Evolutionary conservation across 2,797 vertebrate species (phyloP).

Genomic region (Sciaenops ocellatus): DNA sequence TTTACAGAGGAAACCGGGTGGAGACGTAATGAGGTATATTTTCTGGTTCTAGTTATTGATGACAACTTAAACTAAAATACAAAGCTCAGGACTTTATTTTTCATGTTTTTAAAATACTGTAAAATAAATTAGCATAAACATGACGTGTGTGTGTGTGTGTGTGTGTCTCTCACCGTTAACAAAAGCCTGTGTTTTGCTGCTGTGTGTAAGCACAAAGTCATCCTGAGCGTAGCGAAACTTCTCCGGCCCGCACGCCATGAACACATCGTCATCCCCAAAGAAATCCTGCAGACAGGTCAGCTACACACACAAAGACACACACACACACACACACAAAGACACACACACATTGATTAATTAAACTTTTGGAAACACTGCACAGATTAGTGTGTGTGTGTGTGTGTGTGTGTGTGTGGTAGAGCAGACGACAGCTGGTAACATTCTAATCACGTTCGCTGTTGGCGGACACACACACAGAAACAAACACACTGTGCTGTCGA

Average conservation of each 20-base stretch:
- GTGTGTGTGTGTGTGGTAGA: neutral
- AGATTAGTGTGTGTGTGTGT: neutral
- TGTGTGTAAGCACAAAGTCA: conserved; percentile 95
- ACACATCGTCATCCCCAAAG: conserved; percentile 97
- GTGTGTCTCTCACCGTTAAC: conserved; percentile 77
- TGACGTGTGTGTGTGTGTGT: neutral
- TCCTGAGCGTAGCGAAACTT: conserved; percentile 98
- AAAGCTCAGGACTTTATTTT: too few relatives aligned
- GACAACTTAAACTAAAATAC: too few relatives aligned
- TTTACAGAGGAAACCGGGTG: too few relatives aligned
- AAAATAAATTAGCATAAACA: too few relatives aligned
- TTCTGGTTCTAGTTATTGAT: too few relatives aligned
- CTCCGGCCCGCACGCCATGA: conserved; percentile 96
- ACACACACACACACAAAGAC: conserved; percentile 24
- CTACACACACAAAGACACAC: conserved; percentile 79
- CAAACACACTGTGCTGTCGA: conserved; percentile 10
- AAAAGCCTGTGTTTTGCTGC: conserved; percentile 84
- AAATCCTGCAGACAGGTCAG: conserved; percentile 97
- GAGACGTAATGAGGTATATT: too few relatives aligned
- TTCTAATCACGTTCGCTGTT: conserved; percentile 25
- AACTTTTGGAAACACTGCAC: neutral
- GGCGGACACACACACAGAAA: conserved; percentile 12
- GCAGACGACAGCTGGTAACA: conserved; percentile 51
- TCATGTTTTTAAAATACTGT: too few relatives aligned
- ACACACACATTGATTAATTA: conserved; percentile 16